These are phyloP conservation scores for Silurus meridionalis DNA, from an alignment of 2,113 vertebrate species.

Conservation along the genomic window DNA sequence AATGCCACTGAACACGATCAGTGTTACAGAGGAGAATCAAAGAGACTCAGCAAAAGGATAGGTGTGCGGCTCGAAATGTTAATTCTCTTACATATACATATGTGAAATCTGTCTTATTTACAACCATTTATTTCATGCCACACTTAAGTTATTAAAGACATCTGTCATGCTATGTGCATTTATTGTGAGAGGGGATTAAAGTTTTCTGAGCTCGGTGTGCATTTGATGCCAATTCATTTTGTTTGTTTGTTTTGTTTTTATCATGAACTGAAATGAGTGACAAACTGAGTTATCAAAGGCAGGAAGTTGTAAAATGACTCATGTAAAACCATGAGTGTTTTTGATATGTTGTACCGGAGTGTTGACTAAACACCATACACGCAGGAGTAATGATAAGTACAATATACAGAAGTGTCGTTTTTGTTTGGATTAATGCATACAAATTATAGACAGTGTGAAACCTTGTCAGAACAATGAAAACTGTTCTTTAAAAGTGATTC, in stretches of 20 bases:
- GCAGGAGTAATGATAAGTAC: background rate
- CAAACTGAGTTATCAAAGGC: background rate
- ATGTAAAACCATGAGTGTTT: background rate
- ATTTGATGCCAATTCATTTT: background rate
- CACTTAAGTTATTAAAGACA: too few relatives aligned
- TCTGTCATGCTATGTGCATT: background rate
- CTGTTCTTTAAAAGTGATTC: background rate
- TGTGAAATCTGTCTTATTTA: slow-evolving; percentile 15
- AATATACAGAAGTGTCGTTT: background rate
- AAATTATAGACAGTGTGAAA: background rate
- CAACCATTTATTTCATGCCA: background rate
- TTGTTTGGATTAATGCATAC: background rate
- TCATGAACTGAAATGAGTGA: background rate
- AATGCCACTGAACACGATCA: slow-evolving; percentile 29
- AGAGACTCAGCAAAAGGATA: slow-evolving; percentile 1
- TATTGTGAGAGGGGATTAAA: background rate
- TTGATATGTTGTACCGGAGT: background rate
- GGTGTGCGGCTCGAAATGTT: background rate
- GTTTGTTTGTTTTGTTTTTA: too few relatives aligned
- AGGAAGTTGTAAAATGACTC: background rate
- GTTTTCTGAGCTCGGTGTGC: background rate
- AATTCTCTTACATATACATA: background rate
- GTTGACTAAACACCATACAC: background rate
- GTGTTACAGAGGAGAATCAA: slow-evolving; percentile 23
- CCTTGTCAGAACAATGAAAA: background rate